phyloP scores from a whole-genome alignment of 1,140 invertebrate genomes.

The Pogonomyrmex barbatus region DNA sequence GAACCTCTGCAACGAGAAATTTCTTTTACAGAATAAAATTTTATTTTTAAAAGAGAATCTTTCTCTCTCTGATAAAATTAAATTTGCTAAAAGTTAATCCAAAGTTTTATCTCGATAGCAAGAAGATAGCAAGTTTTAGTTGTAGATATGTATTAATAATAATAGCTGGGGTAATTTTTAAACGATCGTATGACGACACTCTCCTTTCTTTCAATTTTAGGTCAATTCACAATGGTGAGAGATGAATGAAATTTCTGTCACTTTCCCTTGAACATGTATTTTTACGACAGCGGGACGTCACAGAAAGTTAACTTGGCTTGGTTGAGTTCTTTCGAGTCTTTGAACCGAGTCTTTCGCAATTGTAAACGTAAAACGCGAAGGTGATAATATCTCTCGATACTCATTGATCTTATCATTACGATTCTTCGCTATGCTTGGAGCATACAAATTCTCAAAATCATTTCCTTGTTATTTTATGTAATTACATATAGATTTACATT shows the following conservation, averaged over 20 bases:
- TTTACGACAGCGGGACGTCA: background rate
- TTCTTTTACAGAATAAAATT: background rate
- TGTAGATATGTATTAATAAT: slow-evolving; percentile 13
- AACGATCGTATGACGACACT: slow-evolving; percentile 19
- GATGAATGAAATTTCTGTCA: slow-evolving; percentile 53
- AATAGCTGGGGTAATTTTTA: slow-evolving; percentile 14
- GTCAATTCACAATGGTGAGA: slow-evolving; percentile 22
- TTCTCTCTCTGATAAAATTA: background rate
- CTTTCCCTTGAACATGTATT: slow-evolving; percentile 28
- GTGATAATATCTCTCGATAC: slow-evolving; percentile 18
- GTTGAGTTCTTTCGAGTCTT: slow-evolving; percentile 1
- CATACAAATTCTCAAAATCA: background rate
- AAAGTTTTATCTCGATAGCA: background rate
- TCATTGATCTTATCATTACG: background rate
- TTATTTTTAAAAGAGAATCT: background rate
- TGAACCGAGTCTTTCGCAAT: slow-evolving; percentile 1
- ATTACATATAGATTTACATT: too few species aligned
- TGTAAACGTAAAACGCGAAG: background rate
- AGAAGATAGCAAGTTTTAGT: slow-evolving; percentile 13
- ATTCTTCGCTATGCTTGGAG: background rate
- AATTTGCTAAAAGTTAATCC: slow-evolving; percentile 1
- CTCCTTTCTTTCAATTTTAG: slow-evolving; percentile 33
- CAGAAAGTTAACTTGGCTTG: background rate
- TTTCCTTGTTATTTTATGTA: background rate
- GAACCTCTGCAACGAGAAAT: background rate